Conservation (phyloP, 2,888 invertebrate species). For the Ptilodon capucinus region DNA sequence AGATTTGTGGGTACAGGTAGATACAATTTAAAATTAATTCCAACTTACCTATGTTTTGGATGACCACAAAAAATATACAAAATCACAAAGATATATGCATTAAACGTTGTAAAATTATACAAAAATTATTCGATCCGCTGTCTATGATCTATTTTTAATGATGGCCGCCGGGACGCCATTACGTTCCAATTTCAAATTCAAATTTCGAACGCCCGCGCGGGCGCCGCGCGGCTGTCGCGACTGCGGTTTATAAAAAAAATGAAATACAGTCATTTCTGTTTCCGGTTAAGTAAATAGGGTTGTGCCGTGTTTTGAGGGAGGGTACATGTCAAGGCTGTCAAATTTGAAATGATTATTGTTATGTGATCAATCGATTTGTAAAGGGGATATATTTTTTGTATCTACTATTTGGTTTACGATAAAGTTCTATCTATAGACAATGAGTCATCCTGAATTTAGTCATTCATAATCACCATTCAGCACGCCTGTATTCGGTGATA, state of each 20-base stretch:
- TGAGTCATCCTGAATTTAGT: no score
- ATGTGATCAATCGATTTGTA: conserved; percentile 43
- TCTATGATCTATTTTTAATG: conserved; percentile 77
- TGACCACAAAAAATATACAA: background rate
- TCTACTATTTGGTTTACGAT: conserved; percentile 1
- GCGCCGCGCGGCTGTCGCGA: conserved; percentile 60
- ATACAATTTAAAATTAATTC: background rate
- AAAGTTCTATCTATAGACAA: no score
- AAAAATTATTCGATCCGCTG: conserved; percentile 53
- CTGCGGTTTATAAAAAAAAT: conserved; percentile 55
- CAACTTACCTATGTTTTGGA: background rate
- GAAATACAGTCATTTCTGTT: conserved; percentile 50
- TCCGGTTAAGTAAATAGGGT: conserved; percentile 44
- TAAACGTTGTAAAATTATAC: conserved; percentile 47
- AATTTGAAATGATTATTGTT: conserved; percentile 40
- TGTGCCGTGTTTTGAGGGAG: conserved; percentile 31
- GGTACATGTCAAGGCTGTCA: conserved; percentile 29
- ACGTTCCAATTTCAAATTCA: conserved; percentile 67
- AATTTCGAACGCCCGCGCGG: conserved; percentile 56
- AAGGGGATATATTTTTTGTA: conserved; percentile 10
- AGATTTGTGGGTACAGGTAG: no score
- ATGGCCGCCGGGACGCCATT: conserved; percentile 66
- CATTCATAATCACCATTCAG: no score
- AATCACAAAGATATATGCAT: conserved; percentile 52
- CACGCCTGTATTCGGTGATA: no score